These are phyloP conservation scores for Tragulus kanchil DNA, from an alignment of 2,113 vertebrate species.

Conservation along the genomic window DNA sequence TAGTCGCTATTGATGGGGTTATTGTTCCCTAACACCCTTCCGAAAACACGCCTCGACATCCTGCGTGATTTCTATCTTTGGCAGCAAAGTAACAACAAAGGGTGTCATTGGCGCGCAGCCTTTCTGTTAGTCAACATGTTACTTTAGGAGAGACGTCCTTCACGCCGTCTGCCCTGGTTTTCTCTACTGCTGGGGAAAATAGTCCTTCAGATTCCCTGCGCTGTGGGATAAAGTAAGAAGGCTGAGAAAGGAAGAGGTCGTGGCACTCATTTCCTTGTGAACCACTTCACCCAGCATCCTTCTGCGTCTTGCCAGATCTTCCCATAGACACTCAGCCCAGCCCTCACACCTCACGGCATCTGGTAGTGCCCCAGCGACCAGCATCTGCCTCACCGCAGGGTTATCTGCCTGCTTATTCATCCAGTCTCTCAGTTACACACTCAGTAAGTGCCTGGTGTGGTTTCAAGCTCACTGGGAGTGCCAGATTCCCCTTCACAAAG, in stretches of 20 bases:
- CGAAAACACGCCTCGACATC: not conserved
- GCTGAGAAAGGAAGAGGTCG: not conserved
- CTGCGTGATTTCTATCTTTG: slow-evolving; percentile 35
- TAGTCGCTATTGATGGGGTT: not conserved
- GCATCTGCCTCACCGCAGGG: not conserved
- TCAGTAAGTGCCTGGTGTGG: not conserved
- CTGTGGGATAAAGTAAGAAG: not conserved
- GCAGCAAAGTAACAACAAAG: not conserved
- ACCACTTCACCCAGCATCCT: not conserved
- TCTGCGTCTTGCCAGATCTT: not conserved
- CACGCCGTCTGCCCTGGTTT: not conserved
- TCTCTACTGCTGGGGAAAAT: not conserved
- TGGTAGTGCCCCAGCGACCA: not conserved
- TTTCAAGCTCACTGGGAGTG: not conserved
- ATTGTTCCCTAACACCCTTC: slow-evolving; percentile 54
- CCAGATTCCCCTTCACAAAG: no score
- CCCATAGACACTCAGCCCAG: no score
- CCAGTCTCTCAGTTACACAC: not conserved
- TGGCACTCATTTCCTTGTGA: not conserved
- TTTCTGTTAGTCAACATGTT: not conserved
- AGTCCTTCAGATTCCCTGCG: not conserved
- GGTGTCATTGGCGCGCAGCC: not conserved
- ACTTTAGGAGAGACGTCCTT: not conserved
- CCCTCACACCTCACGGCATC: fast-evolving
- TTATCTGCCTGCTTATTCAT: not conserved